phyloP scores from a whole-genome alignment of 2,797 vertebrate species.

The Sebastes baramenuke region DNA sequence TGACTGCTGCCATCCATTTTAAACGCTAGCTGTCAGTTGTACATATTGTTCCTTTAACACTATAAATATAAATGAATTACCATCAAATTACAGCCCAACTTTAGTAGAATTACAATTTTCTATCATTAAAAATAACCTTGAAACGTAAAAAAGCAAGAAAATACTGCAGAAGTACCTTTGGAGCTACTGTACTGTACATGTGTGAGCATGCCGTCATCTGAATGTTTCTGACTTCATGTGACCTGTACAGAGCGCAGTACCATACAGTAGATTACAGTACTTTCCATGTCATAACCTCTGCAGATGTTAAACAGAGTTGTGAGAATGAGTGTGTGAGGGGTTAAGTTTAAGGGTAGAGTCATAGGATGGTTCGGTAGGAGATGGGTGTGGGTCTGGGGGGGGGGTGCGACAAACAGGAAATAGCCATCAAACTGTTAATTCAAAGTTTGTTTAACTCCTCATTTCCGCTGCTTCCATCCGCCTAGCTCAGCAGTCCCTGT shows the following conservation, averaged over 20 bases:
- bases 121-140: no score
- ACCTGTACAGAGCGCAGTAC: neutral
- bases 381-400: neutral
- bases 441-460: conserved; percentile 44
- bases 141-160: neutral
- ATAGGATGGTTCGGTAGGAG: neutral
- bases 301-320: conserved; percentile 20
- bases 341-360: neutral
- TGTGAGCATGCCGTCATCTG: conserved; percentile 11
- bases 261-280: conserved; percentile 14
- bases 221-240: conserved; percentile 7
- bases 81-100: neutral
- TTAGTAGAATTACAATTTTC: neutral
- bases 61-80: neutral
- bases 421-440: conserved; percentile 39
- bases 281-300: conserved; percentile 4
- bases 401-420: conserved; percentile 33
- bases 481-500: conserved; percentile 13
- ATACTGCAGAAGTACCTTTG: neutral
- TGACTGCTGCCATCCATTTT: no score
- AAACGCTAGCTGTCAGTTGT: no score
- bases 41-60: no score
- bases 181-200: neutral
- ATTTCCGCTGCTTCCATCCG: conserved; percentile 29
- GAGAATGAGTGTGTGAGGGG: neutral